Evolutionary conservation across 2,888 invertebrate species (phyloP).

Genomic region (Eilema griseolum): DNA sequence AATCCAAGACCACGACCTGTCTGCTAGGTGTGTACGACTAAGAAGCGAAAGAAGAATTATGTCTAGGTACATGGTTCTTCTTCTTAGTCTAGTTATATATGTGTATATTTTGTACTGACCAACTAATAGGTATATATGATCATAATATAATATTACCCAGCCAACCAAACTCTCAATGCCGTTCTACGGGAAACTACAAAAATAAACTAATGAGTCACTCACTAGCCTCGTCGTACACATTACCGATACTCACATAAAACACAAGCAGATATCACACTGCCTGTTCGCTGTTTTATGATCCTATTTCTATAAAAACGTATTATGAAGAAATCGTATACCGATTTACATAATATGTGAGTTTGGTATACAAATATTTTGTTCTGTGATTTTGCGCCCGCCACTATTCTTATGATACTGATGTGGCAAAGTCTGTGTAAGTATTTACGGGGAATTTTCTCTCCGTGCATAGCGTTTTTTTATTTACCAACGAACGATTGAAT

Average conservation of each 20-base stretch:
- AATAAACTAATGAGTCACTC: conserved; percentile 60
- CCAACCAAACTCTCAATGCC: conserved; percentile 42
- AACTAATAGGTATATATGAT: background rate
- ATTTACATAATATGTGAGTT: conserved; percentile 37
- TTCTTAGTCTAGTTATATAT: too few species aligned
- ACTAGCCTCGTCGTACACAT: conserved; percentile 47
- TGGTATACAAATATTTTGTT: conserved; percentile 31
- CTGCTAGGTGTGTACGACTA: too few species aligned
- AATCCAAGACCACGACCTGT: too few species aligned
- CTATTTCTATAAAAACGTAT: conserved; percentile 47
- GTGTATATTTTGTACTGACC: too few species aligned
- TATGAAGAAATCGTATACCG: conserved; percentile 37
- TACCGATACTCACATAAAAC: conserved; percentile 51
- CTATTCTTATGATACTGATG: conserved; percentile 21
- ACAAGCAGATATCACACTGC: conserved; percentile 51
- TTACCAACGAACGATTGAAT: conserved; percentile 19
- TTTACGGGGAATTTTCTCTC: conserved; percentile 20
- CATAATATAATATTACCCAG: background rate
- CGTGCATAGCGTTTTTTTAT: conserved; percentile 21
- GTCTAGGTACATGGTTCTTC: too few species aligned
- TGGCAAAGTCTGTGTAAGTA: conserved; percentile 9
- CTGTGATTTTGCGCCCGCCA: conserved; percentile 25
- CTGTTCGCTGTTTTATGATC: conserved; percentile 51
- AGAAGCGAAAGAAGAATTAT: too few species aligned
- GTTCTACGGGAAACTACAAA: conserved; percentile 48